Percentiles rank a stretch among this genome's conserved stretches.
Conservation (phyloP, 2,797 vertebrate genomes). For the Dendrocincla tyrannina region DNA sequence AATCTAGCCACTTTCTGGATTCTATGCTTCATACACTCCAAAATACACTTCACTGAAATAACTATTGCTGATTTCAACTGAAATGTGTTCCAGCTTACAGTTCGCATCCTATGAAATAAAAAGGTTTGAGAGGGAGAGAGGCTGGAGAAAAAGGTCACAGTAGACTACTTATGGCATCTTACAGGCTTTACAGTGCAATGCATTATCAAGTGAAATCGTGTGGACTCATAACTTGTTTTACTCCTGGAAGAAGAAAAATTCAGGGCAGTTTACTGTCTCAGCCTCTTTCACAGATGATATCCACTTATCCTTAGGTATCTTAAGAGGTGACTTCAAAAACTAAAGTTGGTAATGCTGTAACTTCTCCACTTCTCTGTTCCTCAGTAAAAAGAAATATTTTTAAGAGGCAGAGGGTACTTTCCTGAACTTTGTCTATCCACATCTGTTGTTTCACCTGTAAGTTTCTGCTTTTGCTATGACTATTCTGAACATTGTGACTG, state of each 20-base stretch:
- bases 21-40: neutral
- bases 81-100: neutral
- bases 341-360: neutral
- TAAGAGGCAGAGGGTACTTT: neutral
- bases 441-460: neutral
- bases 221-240: neutral
- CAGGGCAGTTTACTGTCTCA: neutral
- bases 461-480: neutral
- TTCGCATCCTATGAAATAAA: neutral
- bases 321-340: neutral
- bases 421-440: neutral
- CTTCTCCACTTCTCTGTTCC: neutral
- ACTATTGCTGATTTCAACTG: neutral
- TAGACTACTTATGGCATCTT: neutral
- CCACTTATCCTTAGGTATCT: neutral
- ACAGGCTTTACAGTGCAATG: neutral
- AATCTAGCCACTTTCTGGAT: neutral
- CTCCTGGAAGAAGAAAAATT: neutral
- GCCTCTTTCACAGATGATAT: neutral
- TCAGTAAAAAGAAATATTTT: neutral
- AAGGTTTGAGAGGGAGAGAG: neutral
- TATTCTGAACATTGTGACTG: neutral
- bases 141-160: neutral
- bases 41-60: neutral
- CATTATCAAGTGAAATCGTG: neutral